Conservation (phyloP, 2,888 invertebrate genomes). For the Drosophila atripex region DNA sequence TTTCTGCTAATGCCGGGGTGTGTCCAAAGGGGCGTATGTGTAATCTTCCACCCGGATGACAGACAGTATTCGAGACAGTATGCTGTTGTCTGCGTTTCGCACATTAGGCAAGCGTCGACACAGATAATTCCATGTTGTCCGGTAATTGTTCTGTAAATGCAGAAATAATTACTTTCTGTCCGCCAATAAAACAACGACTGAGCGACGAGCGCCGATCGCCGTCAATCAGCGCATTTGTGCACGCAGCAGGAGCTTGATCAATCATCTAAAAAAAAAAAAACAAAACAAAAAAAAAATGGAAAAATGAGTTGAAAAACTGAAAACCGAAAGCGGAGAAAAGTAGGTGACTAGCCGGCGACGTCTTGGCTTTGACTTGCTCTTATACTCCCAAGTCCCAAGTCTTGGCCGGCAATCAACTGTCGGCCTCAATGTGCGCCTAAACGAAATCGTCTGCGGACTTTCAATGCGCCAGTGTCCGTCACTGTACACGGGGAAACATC, state of each 20-base stretch:
- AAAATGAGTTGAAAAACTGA: constrained; percentile 28
- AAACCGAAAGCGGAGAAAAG: constrained; percentile 55
- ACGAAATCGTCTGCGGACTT: constrained; percentile 71
- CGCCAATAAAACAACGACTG: constrained; percentile 62
- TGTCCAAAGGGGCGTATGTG: constrained; percentile 58
- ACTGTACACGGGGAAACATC: constrained; percentile 22
- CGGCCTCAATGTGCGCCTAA: constrained; percentile 59
- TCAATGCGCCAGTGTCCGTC: constrained; percentile 62
- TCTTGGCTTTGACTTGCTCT: constrained; percentile 27
- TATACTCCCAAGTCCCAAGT: constrained; percentile 12
- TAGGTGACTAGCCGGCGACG: constrained; percentile 39
- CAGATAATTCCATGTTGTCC: constrained; percentile 75
- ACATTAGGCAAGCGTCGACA: constrained; percentile 73
- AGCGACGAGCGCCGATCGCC: constrained; percentile 28
- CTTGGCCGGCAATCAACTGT: constrained; percentile 54
- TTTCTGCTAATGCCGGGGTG: constrained; percentile 32
- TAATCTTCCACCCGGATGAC: constrained; percentile 68
- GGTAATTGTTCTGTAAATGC: constrained; percentile 79
- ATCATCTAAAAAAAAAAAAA: constrained; percentile 47
- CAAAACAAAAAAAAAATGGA: constrained; percentile 25
- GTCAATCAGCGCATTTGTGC: constrained; percentile 68
- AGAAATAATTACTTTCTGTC: constrained; percentile 78
- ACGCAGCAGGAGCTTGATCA: constrained; percentile 76
- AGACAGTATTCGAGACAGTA: constrained; percentile 19
- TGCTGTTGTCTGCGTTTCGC: constrained; percentile 50